These are phyloP conservation scores for Collichthys lucidus DNA, from an alignment of 2,113 vertebrate genomes.

Conservation along the genomic window DNA sequence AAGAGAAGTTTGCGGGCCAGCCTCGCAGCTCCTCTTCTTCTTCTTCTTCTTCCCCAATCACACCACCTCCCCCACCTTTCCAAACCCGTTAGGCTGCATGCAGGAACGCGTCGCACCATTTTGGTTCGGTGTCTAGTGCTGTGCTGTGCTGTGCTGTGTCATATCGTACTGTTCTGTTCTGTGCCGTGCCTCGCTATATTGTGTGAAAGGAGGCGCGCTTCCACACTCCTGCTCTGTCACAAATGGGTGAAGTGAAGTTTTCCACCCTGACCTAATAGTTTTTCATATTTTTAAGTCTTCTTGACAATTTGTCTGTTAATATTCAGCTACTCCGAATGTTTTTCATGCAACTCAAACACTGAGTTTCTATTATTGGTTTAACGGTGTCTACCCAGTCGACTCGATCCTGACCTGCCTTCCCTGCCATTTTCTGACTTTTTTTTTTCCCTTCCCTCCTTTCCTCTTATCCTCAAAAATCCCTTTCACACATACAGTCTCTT, in stretches of 20 bases:
- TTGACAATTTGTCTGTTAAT: not conserved
- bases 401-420: not conserved
- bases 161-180: conserved; percentile 4
- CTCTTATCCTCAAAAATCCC: not conserved
- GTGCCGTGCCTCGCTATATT: conserved; percentile 31
- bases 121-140: conserved; percentile 27
- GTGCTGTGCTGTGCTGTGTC: conserved; percentile 46
- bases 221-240: conserved; percentile 43
- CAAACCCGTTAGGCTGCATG: conserved; percentile 67
- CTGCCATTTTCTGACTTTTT: not conserved
- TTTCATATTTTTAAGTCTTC: not conserved
- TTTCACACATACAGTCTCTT: not conserved
- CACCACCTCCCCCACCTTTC: conserved; percentile 14
- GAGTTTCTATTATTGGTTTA: not conserved
- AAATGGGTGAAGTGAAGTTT: conserved; percentile 22
- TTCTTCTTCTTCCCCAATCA: conserved; percentile 39
- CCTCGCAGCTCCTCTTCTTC: conserved; percentile 49
- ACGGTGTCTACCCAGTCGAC: not conserved
- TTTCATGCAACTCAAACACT: not conserved
- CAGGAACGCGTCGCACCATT: conserved; percentile 28
- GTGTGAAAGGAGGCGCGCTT: not conserved
- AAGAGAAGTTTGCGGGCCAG: conserved; percentile 22
- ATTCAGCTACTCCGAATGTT: not conserved
- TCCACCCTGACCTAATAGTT: not conserved
- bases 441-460: not conserved